Base-by-base conservation (phyloP, 2,888 invertebrate genomes). In the Protodeltote pygarga region DNA sequence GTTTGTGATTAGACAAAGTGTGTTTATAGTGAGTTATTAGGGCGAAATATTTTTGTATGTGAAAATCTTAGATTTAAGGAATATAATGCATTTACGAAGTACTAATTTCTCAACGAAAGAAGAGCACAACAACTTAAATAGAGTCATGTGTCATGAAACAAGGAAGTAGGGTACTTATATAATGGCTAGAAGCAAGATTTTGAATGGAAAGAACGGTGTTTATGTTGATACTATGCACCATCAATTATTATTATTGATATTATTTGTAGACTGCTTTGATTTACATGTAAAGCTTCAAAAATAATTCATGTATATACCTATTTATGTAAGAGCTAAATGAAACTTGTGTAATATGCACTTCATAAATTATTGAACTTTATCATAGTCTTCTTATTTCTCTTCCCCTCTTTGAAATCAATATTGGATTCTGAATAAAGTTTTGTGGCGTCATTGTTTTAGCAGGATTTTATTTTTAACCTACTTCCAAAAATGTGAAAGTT, bases 41-140 rank as follows among this genome's bases (percentile, higher is more conserved):
- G 82, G 80, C 82, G 79, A 86, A 83, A 85, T 90, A 90, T 90
- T 90, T 90, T 91, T 91, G 81, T 91, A 91, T 87, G 81, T 87
- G 79, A 77, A 79, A 79, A 79, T 75, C 72, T 73, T 86, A 87
- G 84, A 62, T 70, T 54, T 87, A 87, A 82, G 84, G 48, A 72
- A 77, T 79, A 80, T 74, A 77, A 77, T 75, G 84, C 87, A 87
- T 88, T 89, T 87, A 81, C 62, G 75, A 70, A 74, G 32, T 63
- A 63, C 73, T 80, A 79, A 77, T 73, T 68, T 58, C 57, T 64
- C 61, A 63, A 66, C 60, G 60, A 64, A 69, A 52, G 42, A 54
- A 40, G 41, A 65, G 65, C 64, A 71, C 68, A 67, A 63, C 63
- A 65, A 65, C 33, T 40, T 29, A 46, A 9, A 50, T 47, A 42